Base-by-base conservation (phyloP, 2,113 vertebrate genomes). In the Edolisoma coerulescens region DNA sequence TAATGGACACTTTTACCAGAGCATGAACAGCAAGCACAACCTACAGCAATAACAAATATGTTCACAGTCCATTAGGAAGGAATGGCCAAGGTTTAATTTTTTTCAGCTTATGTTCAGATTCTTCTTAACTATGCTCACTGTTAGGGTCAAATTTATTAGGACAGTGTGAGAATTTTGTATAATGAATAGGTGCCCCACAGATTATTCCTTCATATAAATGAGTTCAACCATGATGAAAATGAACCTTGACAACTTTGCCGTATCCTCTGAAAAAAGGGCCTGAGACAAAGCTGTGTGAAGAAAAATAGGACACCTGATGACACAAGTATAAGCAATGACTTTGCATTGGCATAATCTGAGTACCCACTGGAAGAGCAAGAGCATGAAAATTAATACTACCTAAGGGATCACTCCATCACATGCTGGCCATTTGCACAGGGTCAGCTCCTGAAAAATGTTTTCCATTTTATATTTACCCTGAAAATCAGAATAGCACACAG, bases 141-240 rank as follows among this genome's bases (percentile, higher is more conserved):
- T 67, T 64, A 75, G 20, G 22, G 24, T 10, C 53, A 71, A 84
- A 86, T 74, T 68, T 79, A 78, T 71, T 59, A 60, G 6, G 33
- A 63, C 11, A 63, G 14, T 68, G 69, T 50, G 57, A 88, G 60
- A 61, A 39, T 87, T 93, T 75, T 67, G 6, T 84, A 82, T 37
- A 50, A 35, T 59, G 30, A 89, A 50, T 56, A 74, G 87, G 61
- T 82, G 68, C 42, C 57, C 50, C 78, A 60, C 16, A 73, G 70
- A 60, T 88, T 82, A 71, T 16, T 92, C 61, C 28, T 93, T 77
- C 87, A 47, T 3, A 53, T 50, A 84, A 95, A 30, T 52, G 16
- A 95, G 37, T 89, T 61, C 53, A 82, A 75, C 7, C 22, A 44
- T 91, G 87, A 96, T 84, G 86, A 94, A 96, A 96, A 97, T 14